These are phyloP conservation scores for Dasyurus viverrinus DNA, from an alignment of 2,113 vertebrate species.

Conservation along the genomic window DNA sequence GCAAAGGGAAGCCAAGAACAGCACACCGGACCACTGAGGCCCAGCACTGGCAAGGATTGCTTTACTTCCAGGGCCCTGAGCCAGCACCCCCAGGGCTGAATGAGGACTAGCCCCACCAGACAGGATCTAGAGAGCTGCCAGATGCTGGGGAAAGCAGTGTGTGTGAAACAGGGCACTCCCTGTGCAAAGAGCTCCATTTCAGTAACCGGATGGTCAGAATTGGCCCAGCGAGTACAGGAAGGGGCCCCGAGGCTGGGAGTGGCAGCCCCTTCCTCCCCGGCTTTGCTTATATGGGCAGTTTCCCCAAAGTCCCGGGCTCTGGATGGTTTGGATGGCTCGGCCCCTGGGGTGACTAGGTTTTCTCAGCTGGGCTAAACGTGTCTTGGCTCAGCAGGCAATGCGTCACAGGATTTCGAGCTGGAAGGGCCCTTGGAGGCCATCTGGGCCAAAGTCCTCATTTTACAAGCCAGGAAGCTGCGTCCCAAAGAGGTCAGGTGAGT, in stretches of 20 bases:
- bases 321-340: not conserved
- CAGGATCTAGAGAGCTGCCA: not conserved
- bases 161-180: not conserved
- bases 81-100: not conserved
- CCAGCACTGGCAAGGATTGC: not conserved
- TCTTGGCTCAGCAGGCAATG: not conserved
- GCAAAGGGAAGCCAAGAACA: not conserved
- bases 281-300: not conserved
- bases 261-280: not conserved
- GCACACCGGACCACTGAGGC: not conserved
- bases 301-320: not conserved
- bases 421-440: not conserved
- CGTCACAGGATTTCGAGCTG: not conserved
- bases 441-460: not conserved
- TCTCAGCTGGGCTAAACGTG: not conserved
- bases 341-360: not conserved
- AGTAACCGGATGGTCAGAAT: not conserved
- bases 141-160: not conserved
- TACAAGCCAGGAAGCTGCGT: constrained; percentile 24
- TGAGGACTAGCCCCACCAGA: not conserved
- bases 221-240: not conserved
- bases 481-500: constrained; percentile 25
- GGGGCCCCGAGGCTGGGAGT: not conserved
- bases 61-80: not conserved
- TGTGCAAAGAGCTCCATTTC: not conserved